A percentile compares a stretch with the other conserved stretches of the same genome.
phyloP scores from a whole-genome alignment of 1,140 invertebrate species.

The Dendroctonus valens region DNA sequence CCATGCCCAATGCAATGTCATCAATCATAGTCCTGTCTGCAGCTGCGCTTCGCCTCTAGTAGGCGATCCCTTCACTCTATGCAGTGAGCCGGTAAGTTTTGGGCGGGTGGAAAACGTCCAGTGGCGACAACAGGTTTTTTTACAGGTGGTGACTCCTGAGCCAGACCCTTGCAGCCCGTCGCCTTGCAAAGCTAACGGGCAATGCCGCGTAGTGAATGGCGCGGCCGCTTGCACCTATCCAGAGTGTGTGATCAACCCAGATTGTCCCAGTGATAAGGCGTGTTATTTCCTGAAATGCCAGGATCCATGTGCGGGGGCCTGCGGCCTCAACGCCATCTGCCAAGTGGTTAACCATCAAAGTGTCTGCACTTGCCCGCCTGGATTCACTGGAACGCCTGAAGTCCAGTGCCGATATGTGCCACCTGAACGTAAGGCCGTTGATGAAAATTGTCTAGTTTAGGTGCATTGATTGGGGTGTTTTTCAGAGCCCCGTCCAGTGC shows the following conservation, averaged over 20 bases:
- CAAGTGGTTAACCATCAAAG: slow-evolving; percentile 77
- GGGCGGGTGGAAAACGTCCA: too few relatives aligned
- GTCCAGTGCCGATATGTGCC: slow-evolving; percentile 64
- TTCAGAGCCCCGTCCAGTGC: slow-evolving; percentile 56
- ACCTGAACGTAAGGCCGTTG: slow-evolving; percentile 32
- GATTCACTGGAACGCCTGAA: slow-evolving; percentile 76
- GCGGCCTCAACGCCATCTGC: slow-evolving; percentile 84
- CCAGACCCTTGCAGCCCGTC: slow-evolving; percentile 76
- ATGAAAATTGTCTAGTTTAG: not conserved
- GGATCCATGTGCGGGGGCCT: slow-evolving; percentile 77
- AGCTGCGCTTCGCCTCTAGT: slow-evolving; percentile 67
- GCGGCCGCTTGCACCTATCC: slow-evolving; percentile 76
- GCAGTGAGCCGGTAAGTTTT: slow-evolving; percentile 51
- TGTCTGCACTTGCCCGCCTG: slow-evolving; percentile 75
- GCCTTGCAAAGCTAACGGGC: slow-evolving; percentile 76
- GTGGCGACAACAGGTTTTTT: too few relatives aligned
- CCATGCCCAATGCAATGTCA: slow-evolving; percentile 65
- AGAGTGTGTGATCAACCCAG: slow-evolving; percentile 81
- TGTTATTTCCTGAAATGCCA: slow-evolving; percentile 79
- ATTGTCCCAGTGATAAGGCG: slow-evolving; percentile 76
- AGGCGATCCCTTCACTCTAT: slow-evolving; percentile 76
- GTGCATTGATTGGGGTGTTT: slow-evolving; percentile 5
- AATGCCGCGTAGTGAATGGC: slow-evolving; percentile 70
- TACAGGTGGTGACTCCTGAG: slow-evolving; percentile 25
- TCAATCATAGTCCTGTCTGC: slow-evolving; percentile 80